Evolutionary conservation across 2,888 invertebrate genomes (phyloP).

Genomic region (Anthophora plumipes): DNA sequence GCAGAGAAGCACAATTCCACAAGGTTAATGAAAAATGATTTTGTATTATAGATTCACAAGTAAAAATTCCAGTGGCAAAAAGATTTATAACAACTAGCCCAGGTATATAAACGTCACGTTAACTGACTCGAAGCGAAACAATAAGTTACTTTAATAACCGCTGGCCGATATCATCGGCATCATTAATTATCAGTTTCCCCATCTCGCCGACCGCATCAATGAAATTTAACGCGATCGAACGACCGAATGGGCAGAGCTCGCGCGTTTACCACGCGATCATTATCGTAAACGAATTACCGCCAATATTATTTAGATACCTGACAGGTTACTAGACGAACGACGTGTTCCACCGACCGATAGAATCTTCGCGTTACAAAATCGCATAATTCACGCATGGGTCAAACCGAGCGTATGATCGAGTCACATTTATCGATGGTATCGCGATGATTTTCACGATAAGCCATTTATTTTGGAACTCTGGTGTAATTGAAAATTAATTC

Average conservation of each 20-base stretch:
- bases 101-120: slow-evolving; percentile 4
- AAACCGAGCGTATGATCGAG: slow-evolving; percentile 3
- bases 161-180: slow-evolving; percentile 50
- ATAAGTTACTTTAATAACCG: slow-evolving; percentile 47
- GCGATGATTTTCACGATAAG: neutral
- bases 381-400: slow-evolving; percentile 25
- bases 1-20: no score
- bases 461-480: neutral
- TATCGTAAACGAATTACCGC: slow-evolving; percentile 51
- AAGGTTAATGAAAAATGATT: no score
- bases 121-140: slow-evolving; percentile 26
- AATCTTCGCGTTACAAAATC: slow-evolving; percentile 41
- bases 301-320: slow-evolving; percentile 57
- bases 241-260: slow-evolving; percentile 33
- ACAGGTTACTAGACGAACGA: slow-evolving; percentile 40
- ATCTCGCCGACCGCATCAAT: slow-evolving; percentile 53
- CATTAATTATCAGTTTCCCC: slow-evolving; percentile 56
- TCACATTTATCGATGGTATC: neutral
- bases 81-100: neutral
- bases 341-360: slow-evolving; percentile 19
- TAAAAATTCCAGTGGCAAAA: neutral
- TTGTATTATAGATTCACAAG: neutral
- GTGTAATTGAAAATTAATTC: neutral
- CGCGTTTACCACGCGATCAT: slow-evolving; percentile 34
- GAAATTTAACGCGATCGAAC: slow-evolving; percentile 52